Evolutionary conservation across 2,113 vertebrate genomes (phyloP).

Genomic region (Cochlearius cochlearius): DNA sequence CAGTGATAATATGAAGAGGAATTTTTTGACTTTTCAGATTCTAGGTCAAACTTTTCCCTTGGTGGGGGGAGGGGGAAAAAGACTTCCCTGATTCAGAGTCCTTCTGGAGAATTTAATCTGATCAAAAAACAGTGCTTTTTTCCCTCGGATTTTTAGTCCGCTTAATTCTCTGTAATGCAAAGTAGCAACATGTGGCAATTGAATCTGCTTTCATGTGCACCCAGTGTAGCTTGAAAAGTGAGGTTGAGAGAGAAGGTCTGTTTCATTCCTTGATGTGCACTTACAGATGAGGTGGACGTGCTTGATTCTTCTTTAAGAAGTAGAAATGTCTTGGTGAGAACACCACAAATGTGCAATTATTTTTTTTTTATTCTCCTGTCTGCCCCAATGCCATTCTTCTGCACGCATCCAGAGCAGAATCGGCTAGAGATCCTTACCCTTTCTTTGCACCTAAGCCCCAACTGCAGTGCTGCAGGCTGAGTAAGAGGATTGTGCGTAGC

Average conservation of each 20-base stretch:
- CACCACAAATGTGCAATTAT: too few relatives aligned
- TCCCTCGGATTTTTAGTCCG: background rate
- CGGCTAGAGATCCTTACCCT: background rate
- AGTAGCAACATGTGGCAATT: background rate
- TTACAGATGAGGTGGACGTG: background rate
- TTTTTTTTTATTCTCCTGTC: background rate
- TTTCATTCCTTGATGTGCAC: accelerated
- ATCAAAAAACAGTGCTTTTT: background rate
- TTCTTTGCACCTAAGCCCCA: background rate
- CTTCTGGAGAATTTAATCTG: background rate
- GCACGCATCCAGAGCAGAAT: background rate
- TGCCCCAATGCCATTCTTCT: background rate
- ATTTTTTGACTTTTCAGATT: background rate
- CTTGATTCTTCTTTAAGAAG: background rate
- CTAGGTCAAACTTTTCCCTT: background rate
- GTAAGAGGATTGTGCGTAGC: too few relatives aligned
- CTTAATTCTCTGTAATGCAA: background rate
- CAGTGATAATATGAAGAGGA: background rate
- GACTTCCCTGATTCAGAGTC: background rate
- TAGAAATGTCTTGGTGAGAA: background rate
- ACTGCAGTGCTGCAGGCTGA: accelerated
- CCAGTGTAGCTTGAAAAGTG: background rate
- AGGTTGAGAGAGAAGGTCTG: background rate
- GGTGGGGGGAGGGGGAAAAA: background rate
- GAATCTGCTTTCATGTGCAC: background rate